phyloP scores from a whole-genome alignment of 2,888 invertebrate genomes.

The Pachycephus smyrnensis region DNA sequence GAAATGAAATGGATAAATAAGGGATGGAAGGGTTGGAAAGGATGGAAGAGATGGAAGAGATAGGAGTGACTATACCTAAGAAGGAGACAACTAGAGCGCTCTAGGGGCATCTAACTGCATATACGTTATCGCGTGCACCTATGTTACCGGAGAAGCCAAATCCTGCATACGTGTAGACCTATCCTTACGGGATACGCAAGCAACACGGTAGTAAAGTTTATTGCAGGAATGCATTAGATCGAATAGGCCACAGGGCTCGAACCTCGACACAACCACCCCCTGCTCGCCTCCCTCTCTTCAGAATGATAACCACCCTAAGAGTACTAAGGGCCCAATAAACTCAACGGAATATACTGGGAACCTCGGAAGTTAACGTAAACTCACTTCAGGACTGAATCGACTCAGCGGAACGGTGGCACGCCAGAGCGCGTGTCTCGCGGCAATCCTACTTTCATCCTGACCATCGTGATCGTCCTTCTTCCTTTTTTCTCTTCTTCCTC shows the following conservation, averaged over 20 bases:
- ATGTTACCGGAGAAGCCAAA: neutral
- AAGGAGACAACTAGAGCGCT: too few relatives aligned
- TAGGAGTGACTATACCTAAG: too few relatives aligned
- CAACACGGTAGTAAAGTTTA: slow-evolving; percentile 63
- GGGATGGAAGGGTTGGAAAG: too few relatives aligned
- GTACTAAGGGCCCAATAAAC: slow-evolving; percentile 51
- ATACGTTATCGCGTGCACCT: neutral
- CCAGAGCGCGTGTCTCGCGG: slow-evolving; percentile 60
- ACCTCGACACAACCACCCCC: slow-evolving; percentile 19
- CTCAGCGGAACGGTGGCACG: slow-evolving; percentile 43
- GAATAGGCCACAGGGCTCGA: slow-evolving; percentile 51
- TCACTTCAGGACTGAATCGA: slow-evolving; percentile 38
- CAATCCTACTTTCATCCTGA: slow-evolving; percentile 53
- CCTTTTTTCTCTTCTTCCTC: neutral
- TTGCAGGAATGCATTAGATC: slow-evolving; percentile 64
- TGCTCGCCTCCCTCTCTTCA: slow-evolving; percentile 6
- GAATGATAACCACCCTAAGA: slow-evolving; percentile 19
- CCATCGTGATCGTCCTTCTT: slow-evolving; percentile 20
- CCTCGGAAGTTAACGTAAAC: slow-evolving; percentile 52
- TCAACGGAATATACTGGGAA: slow-evolving; percentile 40
- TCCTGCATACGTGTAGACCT: neutral
- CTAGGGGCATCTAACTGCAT: too few relatives aligned
- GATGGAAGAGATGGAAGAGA: too few relatives aligned
- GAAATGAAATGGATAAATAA: too few relatives aligned
- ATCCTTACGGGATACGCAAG: slow-evolving; percentile 33